A percentile compares a stretch with the other conserved stretches of the same genome.
These are phyloP conservation scores for Labroides dimidiatus DNA, from an alignment of 2,797 vertebrate genomes.

Conservation along the genomic window DNA sequence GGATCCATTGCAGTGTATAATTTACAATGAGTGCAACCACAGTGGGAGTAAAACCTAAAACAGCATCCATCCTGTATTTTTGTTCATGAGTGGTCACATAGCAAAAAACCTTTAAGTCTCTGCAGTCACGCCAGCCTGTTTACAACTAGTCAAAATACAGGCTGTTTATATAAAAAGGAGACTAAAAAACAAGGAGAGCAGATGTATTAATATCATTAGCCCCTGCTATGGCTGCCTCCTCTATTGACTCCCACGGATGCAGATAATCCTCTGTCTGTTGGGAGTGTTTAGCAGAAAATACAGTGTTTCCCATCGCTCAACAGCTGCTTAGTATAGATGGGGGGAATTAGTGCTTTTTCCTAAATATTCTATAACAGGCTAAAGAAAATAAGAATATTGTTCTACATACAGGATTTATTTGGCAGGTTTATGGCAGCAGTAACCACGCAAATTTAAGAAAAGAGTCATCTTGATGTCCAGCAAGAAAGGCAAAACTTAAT, in stretches of 20 bases:
- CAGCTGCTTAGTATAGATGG: neutral
- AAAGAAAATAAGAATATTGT: too few relatives aligned
- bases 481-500: too few relatives aligned
- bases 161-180: neutral
- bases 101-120: conserved; percentile 1
- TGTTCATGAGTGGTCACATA: conserved; percentile 7
- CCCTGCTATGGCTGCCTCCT: conserved; percentile 9
- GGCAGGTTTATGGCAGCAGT: too few relatives aligned
- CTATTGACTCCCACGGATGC: conserved; percentile 7
- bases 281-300: conserved; percentile 3
- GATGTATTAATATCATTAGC: conserved; percentile 1
- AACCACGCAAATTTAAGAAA: too few relatives aligned
- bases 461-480: too few relatives aligned
- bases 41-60: neutral
- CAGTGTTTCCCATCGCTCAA: neutral
- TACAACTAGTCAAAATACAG: neutral
- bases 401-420: too few relatives aligned
- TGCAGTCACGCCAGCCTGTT: neutral
- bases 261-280: conserved; percentile 15
- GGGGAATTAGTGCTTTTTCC: too few relatives aligned
- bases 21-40: conserved; percentile 6
- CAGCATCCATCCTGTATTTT: neutral
- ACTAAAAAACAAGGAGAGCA: neutral
- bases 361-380: too few relatives aligned
- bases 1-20: conserved; percentile 1